These are phyloP conservation scores for Mugil cephalus DNA, from an alignment of 2,113 vertebrate genomes.

Conservation along the genomic window DNA sequence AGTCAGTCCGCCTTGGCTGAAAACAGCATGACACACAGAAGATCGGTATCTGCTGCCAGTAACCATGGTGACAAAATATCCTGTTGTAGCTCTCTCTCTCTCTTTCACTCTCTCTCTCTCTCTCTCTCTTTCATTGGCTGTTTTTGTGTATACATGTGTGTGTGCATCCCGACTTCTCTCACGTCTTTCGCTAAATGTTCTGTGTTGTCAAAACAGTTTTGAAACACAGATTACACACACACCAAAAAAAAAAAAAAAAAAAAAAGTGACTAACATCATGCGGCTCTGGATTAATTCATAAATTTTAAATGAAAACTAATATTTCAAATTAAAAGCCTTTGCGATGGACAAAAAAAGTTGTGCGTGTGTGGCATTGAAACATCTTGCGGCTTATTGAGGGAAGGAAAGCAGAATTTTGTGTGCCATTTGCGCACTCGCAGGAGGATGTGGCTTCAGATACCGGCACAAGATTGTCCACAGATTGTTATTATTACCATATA, in stretches of 20 bases:
- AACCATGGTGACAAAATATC: conserved; percentile 83
- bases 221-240: neutral
- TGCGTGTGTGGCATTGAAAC: neutral
- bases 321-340: too few species aligned
- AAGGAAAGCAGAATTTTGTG: neutral
- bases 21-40: conserved; percentile 57
- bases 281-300: too few species aligned
- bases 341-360: too few species aligned
- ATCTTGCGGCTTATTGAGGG: conserved; percentile 14
- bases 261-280: neutral
- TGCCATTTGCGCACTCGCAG: conserved; percentile 19
- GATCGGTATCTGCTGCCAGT: conserved; percentile 64
- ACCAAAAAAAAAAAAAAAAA: too few species aligned
- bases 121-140: neutral
- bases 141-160: neutral
- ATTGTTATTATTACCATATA: neutral
- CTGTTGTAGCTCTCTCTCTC: conserved; percentile 61
- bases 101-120: conserved; percentile 11
- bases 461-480: neutral
- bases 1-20: neutral
- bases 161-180: neutral
- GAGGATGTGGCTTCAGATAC: conserved; percentile 60
- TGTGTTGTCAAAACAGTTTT: neutral
- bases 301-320: too few species aligned
- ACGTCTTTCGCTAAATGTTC: neutral